Conservation (phyloP, 2,888 invertebrate genomes). For the Alloscopus bannaensis region DNA sequence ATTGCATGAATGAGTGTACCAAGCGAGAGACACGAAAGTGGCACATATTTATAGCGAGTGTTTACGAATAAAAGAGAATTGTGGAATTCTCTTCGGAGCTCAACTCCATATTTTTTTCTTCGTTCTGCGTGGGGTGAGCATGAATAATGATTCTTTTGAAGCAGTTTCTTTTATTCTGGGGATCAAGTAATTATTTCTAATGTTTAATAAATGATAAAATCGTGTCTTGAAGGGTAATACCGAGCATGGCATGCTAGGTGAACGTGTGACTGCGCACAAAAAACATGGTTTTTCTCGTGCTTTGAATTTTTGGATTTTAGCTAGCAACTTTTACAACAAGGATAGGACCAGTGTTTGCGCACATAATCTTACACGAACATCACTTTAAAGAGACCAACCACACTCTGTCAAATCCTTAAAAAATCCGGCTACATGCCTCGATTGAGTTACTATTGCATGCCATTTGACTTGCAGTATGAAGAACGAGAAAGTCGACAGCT, state of each 20-base stretch:
- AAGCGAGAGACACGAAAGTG: background rate
- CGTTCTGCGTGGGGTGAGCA: constrained; percentile 50
- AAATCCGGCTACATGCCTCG: too few species aligned
- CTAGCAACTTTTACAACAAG: too few species aligned
- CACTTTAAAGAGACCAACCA: background rate
- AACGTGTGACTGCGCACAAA: too few species aligned
- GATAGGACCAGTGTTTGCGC: too few species aligned
- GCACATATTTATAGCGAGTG: too few species aligned
- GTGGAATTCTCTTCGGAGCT: constrained; percentile 1
- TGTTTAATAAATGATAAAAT: constrained; percentile 68
- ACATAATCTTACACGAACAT: constrained; percentile 5
- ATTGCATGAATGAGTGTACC: background rate
- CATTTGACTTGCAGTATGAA: too few species aligned
- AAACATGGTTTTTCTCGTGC: too few species aligned
- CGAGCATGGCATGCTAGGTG: background rate
- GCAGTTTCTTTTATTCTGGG: constrained; percentile 49
- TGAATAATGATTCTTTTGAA: constrained; percentile 44
- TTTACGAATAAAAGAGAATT: constrained; percentile 16
- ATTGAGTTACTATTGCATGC: too few species aligned
- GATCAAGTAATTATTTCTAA: constrained; percentile 64
- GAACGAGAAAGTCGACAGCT: constrained; percentile 13
- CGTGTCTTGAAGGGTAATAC: constrained; percentile 55
- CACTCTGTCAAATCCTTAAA: background rate
- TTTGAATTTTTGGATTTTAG: too few species aligned
- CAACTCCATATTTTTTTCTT: constrained; percentile 15